Conservation (phyloP, 2,113 vertebrate genomes). For the Pollachius pollachius region DNA sequence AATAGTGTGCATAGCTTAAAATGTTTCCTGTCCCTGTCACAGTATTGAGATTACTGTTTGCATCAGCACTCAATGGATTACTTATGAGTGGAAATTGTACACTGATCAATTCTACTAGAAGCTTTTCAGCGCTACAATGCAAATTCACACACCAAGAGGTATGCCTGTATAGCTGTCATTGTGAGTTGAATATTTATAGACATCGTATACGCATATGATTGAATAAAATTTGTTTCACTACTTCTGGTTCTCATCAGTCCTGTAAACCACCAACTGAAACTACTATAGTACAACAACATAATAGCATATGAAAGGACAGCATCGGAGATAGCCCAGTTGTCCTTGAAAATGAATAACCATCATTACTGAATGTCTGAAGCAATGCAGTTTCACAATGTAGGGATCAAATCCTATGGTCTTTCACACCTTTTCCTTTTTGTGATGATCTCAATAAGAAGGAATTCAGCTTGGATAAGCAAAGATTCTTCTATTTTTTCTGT, state of each 20-base stretch:
- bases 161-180: no score
- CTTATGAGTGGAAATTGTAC: no score
- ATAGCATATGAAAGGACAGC: neutral
- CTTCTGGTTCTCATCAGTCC: slow-evolving; percentile 18
- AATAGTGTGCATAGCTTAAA: no score
- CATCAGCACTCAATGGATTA: no score
- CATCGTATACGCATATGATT: no score
- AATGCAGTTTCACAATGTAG: slow-evolving; percentile 7
- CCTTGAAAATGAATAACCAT: slow-evolving; percentile 46
- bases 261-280: slow-evolving; percentile 15
- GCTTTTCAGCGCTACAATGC: no score
- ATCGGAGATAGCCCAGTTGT: slow-evolving; percentile 20
- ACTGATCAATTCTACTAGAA: no score
- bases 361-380: slow-evolving; percentile 14
- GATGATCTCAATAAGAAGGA: slow-evolving; percentile 10
- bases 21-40: no score
- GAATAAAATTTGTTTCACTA: no score
- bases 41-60: no score
- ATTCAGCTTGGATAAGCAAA: slow-evolving; percentile 4
- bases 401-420: slow-evolving; percentile 25
- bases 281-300: neutral
- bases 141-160: no score
- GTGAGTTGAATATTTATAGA: no score
- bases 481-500: slow-evolving; percentile 29
- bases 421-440: neutral